Percentiles rank a stretch among this genome's conserved stretches.
Evolutionary conservation across 2,797 vertebrate species (phyloP).

Genomic region (Hemibagrus guttatus): DNA sequence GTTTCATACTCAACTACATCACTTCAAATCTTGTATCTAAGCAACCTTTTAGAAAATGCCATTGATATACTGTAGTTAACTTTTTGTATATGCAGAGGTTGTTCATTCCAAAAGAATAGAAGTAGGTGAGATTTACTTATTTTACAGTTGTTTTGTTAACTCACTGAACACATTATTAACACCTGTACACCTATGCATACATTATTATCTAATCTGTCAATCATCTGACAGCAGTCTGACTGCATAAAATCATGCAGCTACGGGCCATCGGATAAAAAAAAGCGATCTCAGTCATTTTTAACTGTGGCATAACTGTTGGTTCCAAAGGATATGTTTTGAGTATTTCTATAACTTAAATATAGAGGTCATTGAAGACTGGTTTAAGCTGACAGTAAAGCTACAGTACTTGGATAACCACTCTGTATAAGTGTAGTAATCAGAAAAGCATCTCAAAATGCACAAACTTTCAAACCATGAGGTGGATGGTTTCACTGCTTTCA

Average conservation of each 20-base stretch:
- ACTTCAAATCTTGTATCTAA: neutral
- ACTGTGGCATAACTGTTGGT: neutral
- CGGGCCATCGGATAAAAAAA: neutral
- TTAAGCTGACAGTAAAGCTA: neutral
- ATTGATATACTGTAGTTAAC: neutral
- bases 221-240: neutral
- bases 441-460: neutral
- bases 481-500: neutral
- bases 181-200: neutral
- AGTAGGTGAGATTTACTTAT: neutral
- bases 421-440: neutral
- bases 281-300: neutral
- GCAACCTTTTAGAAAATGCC: neutral
- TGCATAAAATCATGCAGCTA: neutral
- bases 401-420: neutral
- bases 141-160: neutral
- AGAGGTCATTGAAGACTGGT: neutral
- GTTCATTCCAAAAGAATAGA: neutral
- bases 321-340: neutral
- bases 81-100: neutral
- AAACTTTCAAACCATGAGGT: neutral
- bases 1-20: conserved; percentile 26
- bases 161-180: neutral
- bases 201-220: neutral
- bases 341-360: neutral